Base-by-base conservation (phyloP, 2,888 invertebrate genomes). In the Drosophila formosana region DNA sequence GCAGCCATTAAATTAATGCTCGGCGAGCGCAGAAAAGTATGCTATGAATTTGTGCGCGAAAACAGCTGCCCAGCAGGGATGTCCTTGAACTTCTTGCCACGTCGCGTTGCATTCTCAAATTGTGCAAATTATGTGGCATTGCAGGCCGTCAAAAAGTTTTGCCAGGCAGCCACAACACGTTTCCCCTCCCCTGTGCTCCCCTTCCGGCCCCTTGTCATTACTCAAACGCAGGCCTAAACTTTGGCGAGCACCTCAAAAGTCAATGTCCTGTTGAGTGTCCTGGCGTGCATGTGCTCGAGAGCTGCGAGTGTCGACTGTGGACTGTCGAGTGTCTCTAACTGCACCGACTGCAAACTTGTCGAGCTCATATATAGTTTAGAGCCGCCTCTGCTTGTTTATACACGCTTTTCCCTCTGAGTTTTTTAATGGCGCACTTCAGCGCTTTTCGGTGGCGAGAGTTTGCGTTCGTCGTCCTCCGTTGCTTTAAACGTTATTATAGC, bases 401-500 rank as follows among this genome's bases (percentile, higher is more conserved):
- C 13, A 45, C 43, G 45, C 23, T 51, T 43, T 51, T 51, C 25
- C 55, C 43, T 23, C 23, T 18, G 43, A 9, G 11, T 66, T 75
- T 82, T 82, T 78, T 84, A 82, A 82, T 82, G 82, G 84, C 72
- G 72, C 82, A 78, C 81, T 83, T 73, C 68, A 80, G 78, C 65
- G 75, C 65, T 71, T 71, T 71, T 58, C 30, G 57, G 49, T 51
- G 23, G 30, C 51, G 52, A 11, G 37, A 18, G 18, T 39, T 72
- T 46, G 50, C 60, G 39, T 63, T 55, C 78, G 70, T 78, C 69
- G 50, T 39, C 46, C 57, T 34, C 26, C 18, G 60, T 60, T 52
- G 82, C 80, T 81, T 84, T 84, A 82, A 82, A 85, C 82, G 82
- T 82, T 82, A 84, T 82, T 84, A 84, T 72, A 72, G 82, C 80